Conservation (phyloP, 2,113 vertebrate genomes). For the Hoplias malabaricus region DNA sequence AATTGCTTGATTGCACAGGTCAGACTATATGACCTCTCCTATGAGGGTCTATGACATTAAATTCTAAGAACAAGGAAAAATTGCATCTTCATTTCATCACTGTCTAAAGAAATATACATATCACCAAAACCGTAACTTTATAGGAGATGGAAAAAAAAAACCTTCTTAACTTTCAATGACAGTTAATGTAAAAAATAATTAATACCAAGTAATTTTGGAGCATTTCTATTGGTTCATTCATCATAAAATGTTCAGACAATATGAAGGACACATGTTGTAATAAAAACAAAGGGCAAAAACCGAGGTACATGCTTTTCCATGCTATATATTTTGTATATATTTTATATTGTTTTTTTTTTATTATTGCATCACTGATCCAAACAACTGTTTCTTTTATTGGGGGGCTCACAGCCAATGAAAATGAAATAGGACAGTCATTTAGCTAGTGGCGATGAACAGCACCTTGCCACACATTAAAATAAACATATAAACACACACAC, state of each 20-base stretch:
- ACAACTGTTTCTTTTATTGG: background rate
- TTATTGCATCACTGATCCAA: background rate
- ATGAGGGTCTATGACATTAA: background rate
- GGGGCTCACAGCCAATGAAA: background rate
- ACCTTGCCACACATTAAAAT: background rate
- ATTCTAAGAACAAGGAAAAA: background rate
- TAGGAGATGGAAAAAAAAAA: too few species aligned
- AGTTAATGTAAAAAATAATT: too few species aligned
- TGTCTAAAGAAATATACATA: too few species aligned
- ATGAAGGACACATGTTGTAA: too few species aligned
- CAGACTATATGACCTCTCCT: background rate
- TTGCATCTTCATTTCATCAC: background rate
- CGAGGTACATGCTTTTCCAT: too few species aligned
- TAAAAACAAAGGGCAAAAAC: too few species aligned
- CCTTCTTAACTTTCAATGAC: too few species aligned
- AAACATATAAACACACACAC: background rate
- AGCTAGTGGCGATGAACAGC: background rate
- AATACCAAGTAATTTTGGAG: too few species aligned
- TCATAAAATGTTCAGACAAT: too few species aligned
- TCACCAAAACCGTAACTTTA: too few species aligned
- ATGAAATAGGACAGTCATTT: background rate
- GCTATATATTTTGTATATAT: too few species aligned
- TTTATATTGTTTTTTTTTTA: background rate
- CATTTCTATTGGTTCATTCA: too few species aligned
- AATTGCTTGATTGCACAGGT: background rate